Percentiles rank a stretch among this genome's conserved stretches.
These are phyloP conservation scores for Megaustenia siamemsis DNA, from an alignment of 2,888 invertebrate genomes.

Conservation along the genomic window DNA sequence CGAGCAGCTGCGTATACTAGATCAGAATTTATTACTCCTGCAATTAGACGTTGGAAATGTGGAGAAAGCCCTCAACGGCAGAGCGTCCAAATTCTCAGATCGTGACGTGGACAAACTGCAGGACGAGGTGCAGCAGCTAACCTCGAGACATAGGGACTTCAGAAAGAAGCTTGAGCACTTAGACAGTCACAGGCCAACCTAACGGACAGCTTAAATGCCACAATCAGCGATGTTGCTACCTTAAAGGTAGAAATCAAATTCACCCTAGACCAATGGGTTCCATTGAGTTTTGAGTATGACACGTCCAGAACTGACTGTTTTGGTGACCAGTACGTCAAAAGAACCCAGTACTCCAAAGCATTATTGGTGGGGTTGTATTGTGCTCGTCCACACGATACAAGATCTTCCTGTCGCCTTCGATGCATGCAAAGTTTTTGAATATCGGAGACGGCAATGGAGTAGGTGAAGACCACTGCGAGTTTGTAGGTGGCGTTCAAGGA, in stretches of 20 bases:
- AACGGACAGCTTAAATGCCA: conserved; percentile 21
- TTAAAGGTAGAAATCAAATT: conserved; percentile 60
- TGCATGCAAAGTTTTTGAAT: conserved; percentile 67
- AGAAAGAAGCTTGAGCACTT: conserved; percentile 28
- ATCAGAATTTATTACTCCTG: conserved; percentile 52
- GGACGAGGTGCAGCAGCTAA: conserved; percentile 51
- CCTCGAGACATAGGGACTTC: conserved; percentile 49
- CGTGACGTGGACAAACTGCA: conserved; percentile 46
- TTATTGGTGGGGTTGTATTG: conserved; percentile 70
- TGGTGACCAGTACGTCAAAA: conserved; percentile 66
- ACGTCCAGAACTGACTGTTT: conserved; percentile 62
- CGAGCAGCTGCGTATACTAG: conserved; percentile 23
- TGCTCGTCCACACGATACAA: conserved; percentile 69
- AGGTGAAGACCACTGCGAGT: conserved; percentile 76
- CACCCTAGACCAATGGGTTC: conserved; percentile 64
- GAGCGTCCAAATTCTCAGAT: conserved; percentile 45
- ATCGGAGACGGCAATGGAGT: conserved; percentile 67
- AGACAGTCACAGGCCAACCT: conserved; percentile 37
- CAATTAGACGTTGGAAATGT: conserved; percentile 55
- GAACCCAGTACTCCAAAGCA: conserved; percentile 59
- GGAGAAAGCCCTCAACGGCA: conserved; percentile 54
- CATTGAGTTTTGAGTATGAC: conserved; percentile 65
- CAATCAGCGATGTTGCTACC: conserved; percentile 49
- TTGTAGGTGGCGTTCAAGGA: conserved; percentile 62
- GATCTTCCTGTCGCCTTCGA: conserved; percentile 67